Evolutionary conservation across 2,797 vertebrate species (phyloP), one percentile per base, ranked within the genome.

Genomic region (Dallia pectoralis): DNA sequence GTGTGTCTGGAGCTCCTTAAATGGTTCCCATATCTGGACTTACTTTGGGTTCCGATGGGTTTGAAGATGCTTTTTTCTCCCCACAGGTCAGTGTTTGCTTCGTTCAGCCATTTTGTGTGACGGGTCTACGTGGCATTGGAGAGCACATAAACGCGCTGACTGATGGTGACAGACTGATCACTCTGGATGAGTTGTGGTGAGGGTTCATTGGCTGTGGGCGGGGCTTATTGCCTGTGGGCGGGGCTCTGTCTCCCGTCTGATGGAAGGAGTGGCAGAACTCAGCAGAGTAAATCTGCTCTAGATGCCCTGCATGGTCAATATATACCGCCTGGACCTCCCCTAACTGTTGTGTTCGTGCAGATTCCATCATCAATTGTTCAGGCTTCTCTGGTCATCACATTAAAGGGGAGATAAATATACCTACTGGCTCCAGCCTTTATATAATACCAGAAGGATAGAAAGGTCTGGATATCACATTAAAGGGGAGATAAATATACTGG

Each of bases 341-440:
- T 90, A 90, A 91, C 87, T 86, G 84, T 63, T 87, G 85, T 89
- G 85, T 74, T 79, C 74, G 87, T 89, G 89, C 86, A 81, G 85
- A 87, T 86, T 84, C 79, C 82, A 77, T 83, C 78, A 90, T 93
- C 89, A 89, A 85, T 90, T 72, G 67, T 78, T 71, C 63, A 29
- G 63, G 78, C 73, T 68, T 82, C 78, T 80, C 73, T 77, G 74
- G 80, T 89, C 85, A 86, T 91, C 84, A 89, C 87, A 86, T 90
- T 91, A 89, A 80, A 87, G 74, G 47, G 84, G 82, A 82, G 82
- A 83, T 82, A 72, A 77, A 88, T 77, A 75, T 77, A 80, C 67
- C 62, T 67, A 32, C 77, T 73, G 80, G 77, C 83, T 85, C 82
- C 85, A 70, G 73, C 62, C 48, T 29, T 72, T 78, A 82, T 73